phyloP scores from a whole-genome alignment of 2,888 invertebrate species.

The Acleris literana region DNA sequence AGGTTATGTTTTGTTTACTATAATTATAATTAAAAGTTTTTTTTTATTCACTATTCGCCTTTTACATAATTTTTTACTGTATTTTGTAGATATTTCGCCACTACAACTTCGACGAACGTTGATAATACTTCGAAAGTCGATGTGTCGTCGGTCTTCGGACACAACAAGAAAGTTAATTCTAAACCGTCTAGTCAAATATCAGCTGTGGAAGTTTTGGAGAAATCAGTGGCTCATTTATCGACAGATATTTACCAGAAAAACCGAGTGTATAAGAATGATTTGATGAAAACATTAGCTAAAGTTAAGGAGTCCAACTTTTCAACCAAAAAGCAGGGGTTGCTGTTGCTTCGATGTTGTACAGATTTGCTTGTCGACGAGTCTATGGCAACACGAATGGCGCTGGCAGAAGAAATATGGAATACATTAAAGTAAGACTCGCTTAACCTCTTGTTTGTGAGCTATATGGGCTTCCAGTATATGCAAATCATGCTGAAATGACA shows the following conservation, averaged over 20 bases:
- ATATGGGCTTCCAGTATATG: too few relatives aligned
- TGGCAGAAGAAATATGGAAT: constrained; percentile 82
- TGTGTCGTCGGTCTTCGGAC: neutral
- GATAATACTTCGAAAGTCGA: constrained; percentile 4
- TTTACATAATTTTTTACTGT: neutral
- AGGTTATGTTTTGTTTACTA: constrained; percentile 34
- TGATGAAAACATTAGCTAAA: constrained; percentile 62
- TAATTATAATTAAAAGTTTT: neutral
- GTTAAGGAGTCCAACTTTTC: constrained; percentile 68
- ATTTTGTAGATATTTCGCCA: constrained; percentile 13
- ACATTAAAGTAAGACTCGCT: constrained; percentile 66
- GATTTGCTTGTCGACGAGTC: constrained; percentile 80
- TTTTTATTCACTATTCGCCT: neutral
- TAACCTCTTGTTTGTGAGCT: neutral
- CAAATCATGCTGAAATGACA: too few relatives aligned
- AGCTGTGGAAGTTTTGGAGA: constrained; percentile 68
- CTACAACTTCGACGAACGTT: constrained; percentile 1
- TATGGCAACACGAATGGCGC: constrained; percentile 65
- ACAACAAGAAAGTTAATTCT: constrained; percentile 10
- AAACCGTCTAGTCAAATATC: constrained; percentile 3
- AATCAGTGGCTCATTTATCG: constrained; percentile 65
- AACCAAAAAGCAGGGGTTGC: constrained; percentile 70
- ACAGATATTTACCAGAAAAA: constrained; percentile 71
- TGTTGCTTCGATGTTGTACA: constrained; percentile 83
- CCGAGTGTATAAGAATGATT: constrained; percentile 75